Evolutionary conservation across 2,797 vertebrate genomes (phyloP).

Genomic region (Sebastolobus alascanus): DNA sequence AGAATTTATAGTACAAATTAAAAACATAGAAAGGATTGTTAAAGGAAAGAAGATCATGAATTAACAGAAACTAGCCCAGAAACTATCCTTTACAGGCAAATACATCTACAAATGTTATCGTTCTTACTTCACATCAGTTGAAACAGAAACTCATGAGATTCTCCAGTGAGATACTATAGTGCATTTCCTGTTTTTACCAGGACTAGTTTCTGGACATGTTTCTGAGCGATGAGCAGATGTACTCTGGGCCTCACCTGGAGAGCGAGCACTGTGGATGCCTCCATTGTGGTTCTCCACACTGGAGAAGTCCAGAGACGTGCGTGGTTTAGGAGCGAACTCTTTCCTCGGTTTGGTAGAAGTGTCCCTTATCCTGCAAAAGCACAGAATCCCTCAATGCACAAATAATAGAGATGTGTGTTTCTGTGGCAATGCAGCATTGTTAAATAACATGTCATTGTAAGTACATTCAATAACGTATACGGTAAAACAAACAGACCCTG

Average conservation of each 20-base stretch:
- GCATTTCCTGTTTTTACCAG: background rate
- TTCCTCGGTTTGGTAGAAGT: conserved; percentile 90
- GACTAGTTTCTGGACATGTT: conserved; percentile 42
- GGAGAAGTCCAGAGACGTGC: conserved; percentile 92
- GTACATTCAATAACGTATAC: background rate
- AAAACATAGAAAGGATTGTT: conserved; percentile 11
- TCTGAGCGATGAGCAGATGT: background rate
- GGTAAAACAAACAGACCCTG: background rate
- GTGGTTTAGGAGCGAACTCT: conserved; percentile 93
- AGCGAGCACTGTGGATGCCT: conserved; percentile 91
- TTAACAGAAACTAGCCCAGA: conserved; percentile 29
- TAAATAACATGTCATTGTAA: background rate
- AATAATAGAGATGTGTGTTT: background rate
- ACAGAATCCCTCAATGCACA: background rate
- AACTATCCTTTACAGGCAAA: conserved; percentile 7
- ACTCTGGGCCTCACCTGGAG: conserved; percentile 87
- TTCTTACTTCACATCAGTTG: background rate
- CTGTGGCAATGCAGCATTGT: background rate
- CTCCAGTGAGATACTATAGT: background rate
- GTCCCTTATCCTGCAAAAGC: conserved; percentile 90
- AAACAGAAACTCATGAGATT: background rate
- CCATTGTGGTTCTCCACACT: conserved; percentile 92
- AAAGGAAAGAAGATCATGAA: conserved; percentile 8
- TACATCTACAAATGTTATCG: background rate
- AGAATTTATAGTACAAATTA: conserved; percentile 53